Base-by-base conservation (phyloP, 2,113 vertebrate species). In the Eclectus roratus region DNA sequence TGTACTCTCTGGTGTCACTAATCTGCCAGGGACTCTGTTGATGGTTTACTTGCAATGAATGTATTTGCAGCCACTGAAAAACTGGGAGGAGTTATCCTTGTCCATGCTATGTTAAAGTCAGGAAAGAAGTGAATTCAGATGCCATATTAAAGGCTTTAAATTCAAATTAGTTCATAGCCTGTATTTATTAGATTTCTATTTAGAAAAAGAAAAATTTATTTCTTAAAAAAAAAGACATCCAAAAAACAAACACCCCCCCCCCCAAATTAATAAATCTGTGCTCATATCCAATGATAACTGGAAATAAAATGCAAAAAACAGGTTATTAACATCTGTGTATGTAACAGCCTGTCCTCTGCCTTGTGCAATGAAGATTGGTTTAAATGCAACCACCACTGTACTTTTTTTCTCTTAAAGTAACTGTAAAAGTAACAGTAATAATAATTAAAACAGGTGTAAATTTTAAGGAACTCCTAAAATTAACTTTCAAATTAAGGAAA, bases 251-350 rank as follows among this genome's bases (percentile, higher is more conserved):
- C 37, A 37, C 37, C 37, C 37, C 37, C 37, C 37, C 8, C 2
- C 53, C 33, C 13, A 14, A 10, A 58, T 58, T 72, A 21, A 1
- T 5, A 58, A 78, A 43, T 28, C 23, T 46, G 13, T 29, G 7
- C 13, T 50, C 2, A 1, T 25, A 15, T 33, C 10, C 12, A 23
- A 5, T 0, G 5, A 11, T 24, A 43, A 3, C 17, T 37, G 8
- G 35, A 77, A 39, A 9, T 7, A 50, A 29, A 9, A n/a, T 6
- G 29, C 12, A 39, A 29, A 28, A 33, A 73, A 25, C 8, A 27
- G 9, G 16, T 11, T 49, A 2, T 28, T 24, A 8, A 5, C 31
- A 50, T 3, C 5, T 6, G 7, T 11, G 14, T 13, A 23, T 31
- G 17, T 20, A 33, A 19, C 8, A 12, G 6, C 5, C 10, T 20